A percentile compares a stretch with the other conserved stretches of the same genome.
Evolutionary conservation across 2,113 vertebrate genomes (phyloP).

Genomic region (Xenopus laevis): DNA sequence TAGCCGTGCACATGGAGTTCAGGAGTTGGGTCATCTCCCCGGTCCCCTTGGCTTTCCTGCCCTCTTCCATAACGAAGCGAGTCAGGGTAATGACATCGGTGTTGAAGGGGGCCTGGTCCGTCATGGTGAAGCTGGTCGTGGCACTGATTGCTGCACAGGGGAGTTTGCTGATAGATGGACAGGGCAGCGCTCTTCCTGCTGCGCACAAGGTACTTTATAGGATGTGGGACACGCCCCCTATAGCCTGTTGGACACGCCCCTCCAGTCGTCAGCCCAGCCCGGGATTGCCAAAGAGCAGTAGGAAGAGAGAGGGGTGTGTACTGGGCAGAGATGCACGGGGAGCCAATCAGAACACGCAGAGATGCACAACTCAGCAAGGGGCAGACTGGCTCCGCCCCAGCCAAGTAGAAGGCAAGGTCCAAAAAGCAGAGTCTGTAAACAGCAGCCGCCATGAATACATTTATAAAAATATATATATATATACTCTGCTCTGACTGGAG

Average conservation of each 20-base stretch:
- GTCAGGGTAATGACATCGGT: conserved; percentile 91
- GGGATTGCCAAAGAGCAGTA: not conserved
- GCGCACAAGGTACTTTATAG: conserved; percentile 2
- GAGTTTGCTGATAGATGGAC: too few relatives aligned
- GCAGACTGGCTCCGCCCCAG: too few relatives aligned
- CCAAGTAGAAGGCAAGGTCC: too few relatives aligned
- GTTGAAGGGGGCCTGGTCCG: conserved; percentile 82
- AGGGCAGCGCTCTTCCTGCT: not conserved
- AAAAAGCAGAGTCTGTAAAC: too few relatives aligned
- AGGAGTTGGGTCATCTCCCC: conserved; percentile 95
- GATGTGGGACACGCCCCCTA: not conserved
- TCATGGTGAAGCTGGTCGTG: conserved; percentile 61
- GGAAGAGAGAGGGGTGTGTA: conserved; percentile 3
- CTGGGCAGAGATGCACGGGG: not conserved
- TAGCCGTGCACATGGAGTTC: conserved; percentile 86
- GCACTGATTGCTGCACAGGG: not conserved
- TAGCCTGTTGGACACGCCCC: not conserved
- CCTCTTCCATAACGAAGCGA: conserved; percentile 86
- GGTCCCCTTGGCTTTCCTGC: conserved; percentile 84
- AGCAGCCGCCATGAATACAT: too few relatives aligned
- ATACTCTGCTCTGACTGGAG: too few relatives aligned
- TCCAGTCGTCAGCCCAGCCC: not conserved
- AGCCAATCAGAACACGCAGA: not conserved
- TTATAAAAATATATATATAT: too few relatives aligned
- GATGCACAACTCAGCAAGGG: too few relatives aligned